Conservation (phyloP, 2,113 vertebrate species). For the Stomatorhinus ivindoensis region DNA sequence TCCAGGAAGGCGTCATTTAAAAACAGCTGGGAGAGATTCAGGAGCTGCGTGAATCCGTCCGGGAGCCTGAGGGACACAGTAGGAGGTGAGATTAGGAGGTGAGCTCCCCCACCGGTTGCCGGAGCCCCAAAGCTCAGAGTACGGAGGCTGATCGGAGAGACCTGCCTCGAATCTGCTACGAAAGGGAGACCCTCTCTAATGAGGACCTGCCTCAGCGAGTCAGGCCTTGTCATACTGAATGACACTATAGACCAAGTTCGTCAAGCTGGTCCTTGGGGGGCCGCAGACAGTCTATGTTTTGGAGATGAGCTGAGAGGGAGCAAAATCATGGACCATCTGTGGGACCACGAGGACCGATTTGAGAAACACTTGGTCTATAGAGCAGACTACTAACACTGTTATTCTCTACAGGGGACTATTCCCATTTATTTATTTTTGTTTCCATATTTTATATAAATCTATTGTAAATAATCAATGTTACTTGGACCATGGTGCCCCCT, state of each 20-base stretch:
- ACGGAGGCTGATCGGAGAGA: too few species aligned
- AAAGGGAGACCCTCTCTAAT: not conserved
- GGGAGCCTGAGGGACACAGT: constrained; percentile 72
- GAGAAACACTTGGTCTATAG: not conserved
- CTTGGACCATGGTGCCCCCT: not conserved
- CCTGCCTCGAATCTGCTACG: too few species aligned
- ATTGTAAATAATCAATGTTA: not conserved
- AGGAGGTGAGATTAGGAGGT: constrained; percentile 34
- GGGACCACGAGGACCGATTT: not conserved
- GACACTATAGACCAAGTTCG: not conserved
- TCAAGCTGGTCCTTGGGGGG: not conserved
- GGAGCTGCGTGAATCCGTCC: constrained; percentile 96
- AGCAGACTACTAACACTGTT: not conserved
- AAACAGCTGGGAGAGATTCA: constrained; percentile 97
- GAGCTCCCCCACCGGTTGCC: constrained; percentile 15
- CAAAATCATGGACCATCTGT: not conserved
- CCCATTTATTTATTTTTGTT: not conserved
- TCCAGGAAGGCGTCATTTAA: constrained; percentile 98
- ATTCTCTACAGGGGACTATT: not conserved
- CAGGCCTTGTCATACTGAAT: not conserved
- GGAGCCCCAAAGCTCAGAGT: not conserved
- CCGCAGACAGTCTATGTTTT: not conserved
- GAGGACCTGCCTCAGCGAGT: not conserved
- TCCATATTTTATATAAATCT: not conserved
- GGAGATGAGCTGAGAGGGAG: not conserved